phyloP scores from a whole-genome alignment of 1,140 invertebrate genomes.

The Eupeodes corollae region DNA sequence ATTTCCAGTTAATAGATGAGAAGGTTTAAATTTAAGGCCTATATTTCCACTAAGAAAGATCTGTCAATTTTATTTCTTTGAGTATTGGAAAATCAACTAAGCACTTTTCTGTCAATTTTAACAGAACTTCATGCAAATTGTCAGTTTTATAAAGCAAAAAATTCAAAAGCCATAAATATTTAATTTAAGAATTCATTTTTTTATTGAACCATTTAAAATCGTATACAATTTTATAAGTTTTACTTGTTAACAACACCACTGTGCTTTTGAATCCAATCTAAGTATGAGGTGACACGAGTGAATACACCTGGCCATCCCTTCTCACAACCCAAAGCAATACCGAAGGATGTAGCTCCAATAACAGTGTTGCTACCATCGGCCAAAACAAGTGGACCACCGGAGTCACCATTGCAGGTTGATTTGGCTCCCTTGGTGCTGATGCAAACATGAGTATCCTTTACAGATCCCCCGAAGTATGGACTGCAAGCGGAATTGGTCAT shows the following conservation, averaged over 20 bases:
- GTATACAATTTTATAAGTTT: background rate
- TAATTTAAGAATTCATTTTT: background rate
- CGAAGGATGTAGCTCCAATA: slow-evolving; percentile 45
- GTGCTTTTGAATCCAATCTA: slow-evolving; percentile 40
- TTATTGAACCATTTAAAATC: background rate
- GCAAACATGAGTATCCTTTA: slow-evolving; percentile 15
- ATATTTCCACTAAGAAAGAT: too few relatives aligned
- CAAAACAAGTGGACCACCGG: slow-evolving; percentile 41
- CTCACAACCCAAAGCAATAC: slow-evolving; percentile 41
- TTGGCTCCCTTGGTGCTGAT: slow-evolving; percentile 25
- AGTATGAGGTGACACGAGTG: slow-evolving; percentile 41
- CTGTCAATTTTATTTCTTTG: too few relatives aligned
- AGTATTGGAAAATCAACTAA: too few relatives aligned
- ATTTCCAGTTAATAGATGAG: too few relatives aligned
- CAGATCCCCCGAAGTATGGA: slow-evolving; percentile 12
- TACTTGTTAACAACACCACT: slow-evolving; percentile 16
- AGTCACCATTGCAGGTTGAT: slow-evolving; percentile 40
- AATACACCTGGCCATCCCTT: slow-evolving; percentile 40
- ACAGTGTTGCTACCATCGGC: slow-evolving; percentile 27
- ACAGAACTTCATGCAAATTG: too few relatives aligned
- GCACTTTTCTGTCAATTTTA: too few relatives aligned
- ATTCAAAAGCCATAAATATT: too few relatives aligned
- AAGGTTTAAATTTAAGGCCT: too few relatives aligned
- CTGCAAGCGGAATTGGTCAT: slow-evolving; percentile 20
- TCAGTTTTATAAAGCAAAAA: too few relatives aligned